A percentile compares a stretch with the other conserved stretches of the same genome.
Evolutionary conservation across 2,113 vertebrate genomes (phyloP).

Genomic region (Notiomystis cincta): DNA sequence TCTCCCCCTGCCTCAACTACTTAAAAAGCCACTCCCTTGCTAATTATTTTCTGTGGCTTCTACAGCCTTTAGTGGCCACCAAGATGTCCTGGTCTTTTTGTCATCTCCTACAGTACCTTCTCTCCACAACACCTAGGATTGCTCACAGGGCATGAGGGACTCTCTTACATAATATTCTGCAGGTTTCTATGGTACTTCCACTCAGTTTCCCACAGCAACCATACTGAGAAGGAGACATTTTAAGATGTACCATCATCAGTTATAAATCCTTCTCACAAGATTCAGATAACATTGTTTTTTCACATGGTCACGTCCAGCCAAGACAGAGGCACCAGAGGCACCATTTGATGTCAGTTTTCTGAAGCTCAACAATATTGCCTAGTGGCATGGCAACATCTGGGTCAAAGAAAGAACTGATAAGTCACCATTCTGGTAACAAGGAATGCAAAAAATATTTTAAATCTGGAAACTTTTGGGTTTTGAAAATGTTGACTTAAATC

Average conservation of each 20-base stretch:
- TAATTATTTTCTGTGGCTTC: neutral
- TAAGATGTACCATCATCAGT: neutral
- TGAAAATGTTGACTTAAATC: neutral
- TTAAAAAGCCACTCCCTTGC: neutral
- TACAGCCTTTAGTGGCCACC: neutral
- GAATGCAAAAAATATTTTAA: neutral
- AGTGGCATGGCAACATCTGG: neutral
- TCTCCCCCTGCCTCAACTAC: neutral
- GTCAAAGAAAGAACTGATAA: neutral
- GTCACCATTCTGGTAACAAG: neutral
- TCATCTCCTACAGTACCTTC: neutral
- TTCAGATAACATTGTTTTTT: neutral
- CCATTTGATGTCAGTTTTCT: neutral
- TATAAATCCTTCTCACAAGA: neutral
- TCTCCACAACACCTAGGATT: neutral
- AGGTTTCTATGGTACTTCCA: slow-evolving; percentile 21
- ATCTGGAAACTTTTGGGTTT: neutral
- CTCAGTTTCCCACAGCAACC: slow-evolving; percentile 46
- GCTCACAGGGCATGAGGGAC: neutral
- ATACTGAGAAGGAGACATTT: neutral
- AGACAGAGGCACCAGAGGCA: neutral
- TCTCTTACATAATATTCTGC: slow-evolving; percentile 2
- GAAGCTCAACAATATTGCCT: neutral
- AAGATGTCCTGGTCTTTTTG: neutral
- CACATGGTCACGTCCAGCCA: fast-evolving